A percentile compares a stretch with the other conserved stretches of the same genome.
These are phyloP conservation scores for Cydia fagiglandana DNA, from an alignment of 1,140 invertebrate genomes.

Conservation along the genomic window DNA sequence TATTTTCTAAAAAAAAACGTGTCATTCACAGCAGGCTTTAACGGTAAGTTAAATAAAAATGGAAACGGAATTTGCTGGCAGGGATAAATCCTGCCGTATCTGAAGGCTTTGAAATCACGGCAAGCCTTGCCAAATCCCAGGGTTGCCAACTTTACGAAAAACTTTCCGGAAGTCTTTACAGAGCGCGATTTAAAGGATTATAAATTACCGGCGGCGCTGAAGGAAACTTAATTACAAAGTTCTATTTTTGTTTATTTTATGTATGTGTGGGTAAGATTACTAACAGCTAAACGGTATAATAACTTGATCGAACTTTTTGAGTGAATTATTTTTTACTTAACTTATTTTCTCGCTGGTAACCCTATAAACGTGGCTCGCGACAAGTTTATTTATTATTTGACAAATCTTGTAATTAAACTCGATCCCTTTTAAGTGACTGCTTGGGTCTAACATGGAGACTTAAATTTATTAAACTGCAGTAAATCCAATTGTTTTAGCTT, in stretches of 20 bases:
- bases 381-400: constrained; percentile 55
- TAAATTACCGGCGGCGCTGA: constrained; percentile 15
- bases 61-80: constrained; percentile 34
- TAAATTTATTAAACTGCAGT: constrained; percentile 7
- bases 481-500: constrained; percentile 5
- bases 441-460: constrained; percentile 37
- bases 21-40: constrained; percentile 34
- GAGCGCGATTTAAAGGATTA: constrained; percentile 16
- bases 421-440: constrained; percentile 46
- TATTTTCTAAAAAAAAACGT: constrained; percentile 33
- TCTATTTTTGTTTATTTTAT: constrained; percentile 3
- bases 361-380: constrained; percentile 4
- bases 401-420: constrained; percentile 55
- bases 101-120: constrained; percentile 33
- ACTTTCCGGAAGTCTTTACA: constrained; percentile 14
- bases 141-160: constrained; percentile 10
- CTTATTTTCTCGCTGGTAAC: not conserved
- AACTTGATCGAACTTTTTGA: not conserved
- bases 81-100: constrained; percentile 39
- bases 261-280: not conserved
- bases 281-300: constrained; percentile 11
- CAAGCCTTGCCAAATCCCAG: not conserved
- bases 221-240: constrained; percentile 16
- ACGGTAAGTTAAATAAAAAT: constrained; percentile 45
- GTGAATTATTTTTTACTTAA: not conserved